These are phyloP conservation scores for Eremobia ochroleuca DNA, from an alignment of 2,888 invertebrate genomes.

Conservation along the genomic window DNA sequence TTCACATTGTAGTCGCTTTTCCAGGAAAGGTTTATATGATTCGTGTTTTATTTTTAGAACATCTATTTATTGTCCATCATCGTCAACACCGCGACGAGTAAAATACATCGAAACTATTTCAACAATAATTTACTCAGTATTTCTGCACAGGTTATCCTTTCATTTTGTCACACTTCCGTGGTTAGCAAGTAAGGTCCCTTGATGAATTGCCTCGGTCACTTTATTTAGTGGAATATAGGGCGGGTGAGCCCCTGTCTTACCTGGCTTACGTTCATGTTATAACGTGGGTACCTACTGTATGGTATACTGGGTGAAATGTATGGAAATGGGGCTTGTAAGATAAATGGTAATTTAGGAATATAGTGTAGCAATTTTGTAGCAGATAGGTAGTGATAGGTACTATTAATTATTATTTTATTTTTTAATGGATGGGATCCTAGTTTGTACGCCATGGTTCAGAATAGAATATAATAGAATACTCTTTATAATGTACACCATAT, in stretches of 20 bases:
- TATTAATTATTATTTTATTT: not conserved
- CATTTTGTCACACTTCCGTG: constrained; percentile 25
- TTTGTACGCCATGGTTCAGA: not conserved
- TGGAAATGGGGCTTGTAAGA: constrained; percentile 18
- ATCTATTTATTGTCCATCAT: not conserved
- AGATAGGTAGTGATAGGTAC: not conserved
- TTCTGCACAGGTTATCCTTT: constrained; percentile 2
- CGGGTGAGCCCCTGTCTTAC: constrained; percentile 53
- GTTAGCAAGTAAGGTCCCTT: constrained; percentile 55
- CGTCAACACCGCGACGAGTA: not conserved
- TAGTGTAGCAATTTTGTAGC: constrained; percentile 5
- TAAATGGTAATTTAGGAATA: not conserved
- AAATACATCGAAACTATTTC: not conserved
- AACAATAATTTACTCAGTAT: not conserved
- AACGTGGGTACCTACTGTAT: constrained; percentile 9
- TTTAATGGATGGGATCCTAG: not conserved
- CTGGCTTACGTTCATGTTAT: constrained; percentile 39
- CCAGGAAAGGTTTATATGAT: too few species aligned
- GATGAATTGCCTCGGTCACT: constrained; percentile 69
- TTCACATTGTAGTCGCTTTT: not conserved
- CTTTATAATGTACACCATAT: too few species aligned
- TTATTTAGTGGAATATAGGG: constrained; percentile 62
- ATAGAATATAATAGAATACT: too few species aligned
- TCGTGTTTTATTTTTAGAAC: not conserved
- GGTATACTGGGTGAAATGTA: constrained; percentile 15